Evolutionary conservation across 2,113 vertebrate species (phyloP).

Genomic region (Poecile atricapillus): DNA sequence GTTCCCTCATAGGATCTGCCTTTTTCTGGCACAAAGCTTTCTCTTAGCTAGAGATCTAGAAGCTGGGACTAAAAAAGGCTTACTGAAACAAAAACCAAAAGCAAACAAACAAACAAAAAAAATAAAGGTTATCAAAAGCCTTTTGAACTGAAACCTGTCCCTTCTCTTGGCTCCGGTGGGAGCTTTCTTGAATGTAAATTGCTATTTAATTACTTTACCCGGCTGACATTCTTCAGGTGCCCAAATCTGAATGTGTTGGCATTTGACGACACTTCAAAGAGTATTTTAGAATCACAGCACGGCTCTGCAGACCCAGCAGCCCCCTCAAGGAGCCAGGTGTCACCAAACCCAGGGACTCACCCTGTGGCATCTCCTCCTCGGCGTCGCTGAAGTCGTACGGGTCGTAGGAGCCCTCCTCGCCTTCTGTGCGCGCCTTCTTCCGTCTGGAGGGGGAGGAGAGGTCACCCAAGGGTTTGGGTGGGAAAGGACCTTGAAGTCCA

Average conservation of each 20-base stretch:
- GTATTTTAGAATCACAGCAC: background rate
- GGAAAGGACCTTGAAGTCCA: background rate
- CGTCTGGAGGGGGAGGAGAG: constrained; percentile 40
- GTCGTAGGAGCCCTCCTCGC: constrained; percentile 78
- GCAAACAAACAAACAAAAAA: background rate
- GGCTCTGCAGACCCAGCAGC: background rate
- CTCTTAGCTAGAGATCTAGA: background rate
- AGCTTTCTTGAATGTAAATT: background rate
- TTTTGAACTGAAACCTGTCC: background rate
- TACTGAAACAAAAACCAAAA: background rate
- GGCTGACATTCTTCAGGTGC: background rate
- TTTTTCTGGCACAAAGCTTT: background rate
- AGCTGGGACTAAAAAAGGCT: background rate
- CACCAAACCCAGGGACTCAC: constrained; percentile 68
- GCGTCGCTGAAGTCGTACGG: constrained; percentile 91
- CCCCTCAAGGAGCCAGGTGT: background rate
- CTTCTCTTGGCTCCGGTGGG: background rate
- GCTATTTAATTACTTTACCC: background rate
- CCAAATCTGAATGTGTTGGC: background rate
- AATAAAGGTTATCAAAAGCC: background rate
- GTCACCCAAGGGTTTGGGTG: background rate
- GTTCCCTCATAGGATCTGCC: background rate
- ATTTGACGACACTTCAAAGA: background rate
- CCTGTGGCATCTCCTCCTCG: constrained; percentile 81
- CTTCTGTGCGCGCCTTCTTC: constrained; percentile 32